Evolutionary conservation across 2,797 vertebrate species (phyloP).

Genomic region (Diplodus puntazzo): DNA sequence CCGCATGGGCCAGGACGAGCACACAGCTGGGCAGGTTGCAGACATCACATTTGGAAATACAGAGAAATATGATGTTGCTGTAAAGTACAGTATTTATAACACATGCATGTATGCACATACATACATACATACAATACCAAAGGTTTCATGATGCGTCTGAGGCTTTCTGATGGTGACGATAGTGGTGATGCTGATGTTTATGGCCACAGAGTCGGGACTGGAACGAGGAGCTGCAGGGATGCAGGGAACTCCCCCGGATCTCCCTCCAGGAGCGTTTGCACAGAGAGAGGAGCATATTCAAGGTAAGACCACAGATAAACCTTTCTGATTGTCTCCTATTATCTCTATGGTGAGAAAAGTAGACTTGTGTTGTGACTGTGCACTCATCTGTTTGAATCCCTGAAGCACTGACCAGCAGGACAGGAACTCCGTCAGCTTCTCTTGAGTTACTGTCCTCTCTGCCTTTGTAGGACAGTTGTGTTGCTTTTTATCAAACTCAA

Average conservation of each 20-base stretch:
- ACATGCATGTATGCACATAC: neutral
- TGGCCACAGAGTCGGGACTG: constrained; percentile 92
- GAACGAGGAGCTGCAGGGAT: constrained; percentile 96
- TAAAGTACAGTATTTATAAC: neutral
- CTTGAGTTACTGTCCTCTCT: too few species aligned
- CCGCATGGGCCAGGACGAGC: constrained; percentile 91
- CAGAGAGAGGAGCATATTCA: constrained; percentile 93
- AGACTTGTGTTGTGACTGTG: neutral
- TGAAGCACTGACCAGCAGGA: neutral
- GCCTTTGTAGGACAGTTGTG: neutral
- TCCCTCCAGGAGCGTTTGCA: constrained; percentile 91
- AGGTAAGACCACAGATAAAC: constrained; percentile 79
- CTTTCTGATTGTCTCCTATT: too few species aligned
- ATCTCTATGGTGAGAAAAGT: neutral
- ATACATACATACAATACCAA: neutral
- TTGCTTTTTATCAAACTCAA: constrained; percentile 5
- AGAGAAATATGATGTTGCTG: constrained; percentile 7
- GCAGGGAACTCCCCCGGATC: constrained; percentile 90
- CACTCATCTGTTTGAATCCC: neutral
- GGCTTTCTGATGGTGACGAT: neutral
- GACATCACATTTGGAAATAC: neutral
- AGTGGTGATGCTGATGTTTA: constrained; percentile 23
- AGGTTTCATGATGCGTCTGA: constrained; percentile 1
- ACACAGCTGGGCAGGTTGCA: constrained; percentile 93
- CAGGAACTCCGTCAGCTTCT: neutral